A percentile compares a stretch with the other conserved stretches of the same genome.
Evolutionary conservation across 2,113 vertebrate species (phyloP).

Genomic region (Siniperca knerii): DNA sequence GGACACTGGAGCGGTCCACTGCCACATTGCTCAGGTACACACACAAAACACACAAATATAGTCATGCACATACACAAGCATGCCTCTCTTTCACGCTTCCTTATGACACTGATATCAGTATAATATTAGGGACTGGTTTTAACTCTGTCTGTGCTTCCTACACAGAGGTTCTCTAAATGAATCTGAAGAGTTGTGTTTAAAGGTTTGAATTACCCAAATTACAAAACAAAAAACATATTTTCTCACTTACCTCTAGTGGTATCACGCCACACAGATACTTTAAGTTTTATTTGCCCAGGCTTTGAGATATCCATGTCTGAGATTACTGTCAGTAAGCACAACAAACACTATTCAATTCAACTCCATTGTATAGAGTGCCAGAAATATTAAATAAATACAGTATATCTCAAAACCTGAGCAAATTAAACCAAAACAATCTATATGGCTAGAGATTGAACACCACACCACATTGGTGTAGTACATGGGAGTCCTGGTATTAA

Average conservation of each 20-base stretch:
- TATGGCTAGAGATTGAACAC: background rate
- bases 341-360: background rate
- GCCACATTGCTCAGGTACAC: slow-evolving; percentile 96
- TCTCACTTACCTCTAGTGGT: background rate
- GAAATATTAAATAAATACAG: background rate
- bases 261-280: background rate
- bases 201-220: background rate
- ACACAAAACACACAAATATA: background rate
- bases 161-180: background rate
- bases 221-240: background rate
- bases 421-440: background rate
- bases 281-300: slow-evolving; percentile 1
- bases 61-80: background rate
- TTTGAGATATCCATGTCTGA: slow-evolving; percentile 7
- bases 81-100: background rate
- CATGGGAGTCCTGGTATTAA: slow-evolving; percentile 3
- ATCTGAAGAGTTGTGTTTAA: background rate
- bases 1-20: slow-evolving; percentile 96
- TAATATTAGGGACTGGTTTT: background rate
- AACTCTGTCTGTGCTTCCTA: background rate
- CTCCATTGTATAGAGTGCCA: background rate
- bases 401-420: background rate
- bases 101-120: background rate
- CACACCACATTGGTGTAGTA: background rate
- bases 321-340: background rate